A percentile compares a stretch with the other conserved stretches of the same genome.
phyloP scores from a whole-genome alignment of 2,797 vertebrate genomes.

The Gila robusta region DNA sequence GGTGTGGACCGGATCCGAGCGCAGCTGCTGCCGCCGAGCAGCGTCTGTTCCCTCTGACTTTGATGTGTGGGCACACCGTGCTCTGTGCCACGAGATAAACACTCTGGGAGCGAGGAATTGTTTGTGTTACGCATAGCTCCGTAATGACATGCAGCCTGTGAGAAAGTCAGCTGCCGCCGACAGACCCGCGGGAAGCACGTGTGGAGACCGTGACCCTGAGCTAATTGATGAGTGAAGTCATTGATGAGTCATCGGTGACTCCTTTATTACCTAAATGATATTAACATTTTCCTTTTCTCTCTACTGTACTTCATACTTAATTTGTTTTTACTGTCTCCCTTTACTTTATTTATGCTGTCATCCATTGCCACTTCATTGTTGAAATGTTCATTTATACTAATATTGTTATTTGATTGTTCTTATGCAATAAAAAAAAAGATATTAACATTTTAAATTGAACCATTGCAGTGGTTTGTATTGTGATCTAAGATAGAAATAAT shows the following conservation, averaged over 20 bases:
- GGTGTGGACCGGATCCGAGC: slow-evolving; percentile 86
- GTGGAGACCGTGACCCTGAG: slow-evolving; percentile 47
- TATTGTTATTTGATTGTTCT: too few relatives aligned
- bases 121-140: slow-evolving; percentile 77
- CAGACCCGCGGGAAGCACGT: slow-evolving; percentile 55
- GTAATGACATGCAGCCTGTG: slow-evolving; percentile 67
- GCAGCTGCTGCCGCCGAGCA: slow-evolving; percentile 78
- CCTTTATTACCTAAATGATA: background rate
- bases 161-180: slow-evolving; percentile 54
- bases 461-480: background rate
- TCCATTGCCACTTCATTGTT: too few relatives aligned
- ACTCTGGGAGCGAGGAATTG: slow-evolving; percentile 73
- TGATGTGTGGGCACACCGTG: slow-evolving; percentile 80
- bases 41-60: slow-evolving; percentile 84
- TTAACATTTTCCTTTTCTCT: too few relatives aligned
- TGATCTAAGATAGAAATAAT: background rate
- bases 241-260: slow-evolving; percentile 26
- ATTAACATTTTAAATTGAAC: background rate
- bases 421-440: background rate
- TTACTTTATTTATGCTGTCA: too few relatives aligned
- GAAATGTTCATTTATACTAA: too few relatives aligned
- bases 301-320: too few relatives aligned
- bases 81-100: slow-evolving; percentile 83
- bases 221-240: slow-evolving; percentile 54
- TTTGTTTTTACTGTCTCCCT: too few relatives aligned